phyloP scores from a whole-genome alignment of 2,113 vertebrate species.

The Morone saxatilis region DNA sequence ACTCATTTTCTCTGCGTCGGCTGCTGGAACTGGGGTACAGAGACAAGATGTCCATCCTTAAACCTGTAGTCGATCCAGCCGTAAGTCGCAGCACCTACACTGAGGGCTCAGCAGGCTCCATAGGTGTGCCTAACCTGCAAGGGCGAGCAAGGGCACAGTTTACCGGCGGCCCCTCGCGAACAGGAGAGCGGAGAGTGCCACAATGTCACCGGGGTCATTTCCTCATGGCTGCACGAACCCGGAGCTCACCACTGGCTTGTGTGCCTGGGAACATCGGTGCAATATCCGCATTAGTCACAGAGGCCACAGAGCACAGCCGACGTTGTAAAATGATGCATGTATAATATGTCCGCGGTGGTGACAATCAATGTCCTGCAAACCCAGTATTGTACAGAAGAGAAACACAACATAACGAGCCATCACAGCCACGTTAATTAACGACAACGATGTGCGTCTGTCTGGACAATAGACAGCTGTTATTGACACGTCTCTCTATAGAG shows the following conservation, averaged over 20 bases:
- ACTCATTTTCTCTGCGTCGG: slow-evolving; percentile 79
- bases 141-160: slow-evolving; percentile 77
- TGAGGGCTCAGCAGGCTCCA: slow-evolving; percentile 56
- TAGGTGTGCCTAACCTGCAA: slow-evolving; percentile 68
- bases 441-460: slow-evolving; percentile 32
- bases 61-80: slow-evolving; percentile 62
- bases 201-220: slow-evolving; percentile 73
- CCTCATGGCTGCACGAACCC: slow-evolving; percentile 59
- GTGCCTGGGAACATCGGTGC: slow-evolving; percentile 32
- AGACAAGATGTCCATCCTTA: slow-evolving; percentile 75
- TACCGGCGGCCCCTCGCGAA: slow-evolving; percentile 46
- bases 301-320: slow-evolving; percentile 33
- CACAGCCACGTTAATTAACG: slow-evolving; percentile 32
- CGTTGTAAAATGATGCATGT: slow-evolving; percentile 28
- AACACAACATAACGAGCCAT: slow-evolving; percentile 24
- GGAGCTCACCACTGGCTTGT: slow-evolving; percentile 53
- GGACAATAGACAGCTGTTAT: slow-evolving; percentile 56
- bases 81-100: slow-evolving; percentile 55
- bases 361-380: slow-evolving; percentile 45
- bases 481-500: slow-evolving; percentile 62
- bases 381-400: slow-evolving; percentile 24
- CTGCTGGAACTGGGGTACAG: slow-evolving; percentile 40
- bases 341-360: slow-evolving; percentile 23
- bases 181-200: slow-evolving; percentile 52
- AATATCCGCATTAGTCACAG: slow-evolving; percentile 39